Conservation (phyloP, 2,797 vertebrate species). For the Gymnopithys bicolor region DNA sequence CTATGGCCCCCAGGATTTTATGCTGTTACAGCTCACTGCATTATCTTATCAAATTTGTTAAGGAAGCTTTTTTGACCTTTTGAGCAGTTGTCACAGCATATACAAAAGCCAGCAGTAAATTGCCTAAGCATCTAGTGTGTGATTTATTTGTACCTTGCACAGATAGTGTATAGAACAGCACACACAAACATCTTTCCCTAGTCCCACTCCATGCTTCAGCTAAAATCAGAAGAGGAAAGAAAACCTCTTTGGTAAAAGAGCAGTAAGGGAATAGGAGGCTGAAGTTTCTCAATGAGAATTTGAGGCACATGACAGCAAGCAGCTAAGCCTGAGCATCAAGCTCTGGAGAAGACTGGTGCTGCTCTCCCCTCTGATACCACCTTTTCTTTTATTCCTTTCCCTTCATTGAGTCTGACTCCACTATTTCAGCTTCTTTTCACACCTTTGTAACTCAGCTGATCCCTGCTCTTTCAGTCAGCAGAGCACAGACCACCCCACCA, state of each 20-base stretch:
- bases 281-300: neutral
- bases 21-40: constrained; percentile 66
- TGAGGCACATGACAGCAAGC: neutral
- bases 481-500: neutral
- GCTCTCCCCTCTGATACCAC: neutral
- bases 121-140: neutral
- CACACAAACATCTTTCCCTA: neutral
- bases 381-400: neutral
- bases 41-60: constrained; percentile 68
- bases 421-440: neutral
- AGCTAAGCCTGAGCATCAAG: neutral
- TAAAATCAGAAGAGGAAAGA: neutral
- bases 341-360: neutral
- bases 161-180: neutral
- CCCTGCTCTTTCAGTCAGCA: neutral
- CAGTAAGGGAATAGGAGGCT: neutral
- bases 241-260: neutral
- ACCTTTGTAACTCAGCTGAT: neutral
- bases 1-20: constrained; percentile 70
- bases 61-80: constrained; percentile 72
- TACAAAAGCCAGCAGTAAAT: neutral
- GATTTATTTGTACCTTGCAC: constrained; percentile 1
- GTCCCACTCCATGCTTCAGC: neutral
- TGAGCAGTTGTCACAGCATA: constrained; percentile 11
- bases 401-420: neutral